Conservation (phyloP, 1,140 invertebrate genomes). For the Bilobella aurantiaca region DNA sequence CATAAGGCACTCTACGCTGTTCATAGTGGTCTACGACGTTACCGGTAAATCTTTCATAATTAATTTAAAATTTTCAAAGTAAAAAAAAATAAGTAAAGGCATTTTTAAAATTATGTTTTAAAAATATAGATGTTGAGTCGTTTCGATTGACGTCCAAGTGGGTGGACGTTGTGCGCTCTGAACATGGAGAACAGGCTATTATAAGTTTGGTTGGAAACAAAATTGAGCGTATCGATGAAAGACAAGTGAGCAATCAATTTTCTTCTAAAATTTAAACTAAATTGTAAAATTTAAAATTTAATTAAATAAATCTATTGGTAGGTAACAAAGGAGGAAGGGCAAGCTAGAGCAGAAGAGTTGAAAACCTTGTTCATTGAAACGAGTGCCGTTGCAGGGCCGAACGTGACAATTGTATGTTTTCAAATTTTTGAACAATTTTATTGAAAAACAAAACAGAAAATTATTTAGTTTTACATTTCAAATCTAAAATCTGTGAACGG, state of each 20-base stretch:
- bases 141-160: not conserved
- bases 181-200: not conserved
- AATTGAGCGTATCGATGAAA: not conserved
- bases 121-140: not conserved
- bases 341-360: not conserved
- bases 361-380: constrained; percentile 8
- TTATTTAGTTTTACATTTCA: not conserved
- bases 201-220: not conserved
- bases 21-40: constrained; percentile 7
- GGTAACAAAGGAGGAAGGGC: not conserved
- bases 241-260: not conserved
- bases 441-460: not conserved
- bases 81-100: too few species aligned
- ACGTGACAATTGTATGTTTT: constrained; percentile 3
- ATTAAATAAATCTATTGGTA: not conserved
- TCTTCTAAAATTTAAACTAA: not conserved
- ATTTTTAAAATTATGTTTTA: too few species aligned
- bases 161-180: constrained; percentile 4
- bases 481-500: not conserved
- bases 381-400: constrained; percentile 6
- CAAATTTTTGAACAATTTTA: not conserved
- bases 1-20: constrained; percentile 4
- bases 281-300: not conserved
- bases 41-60: not conserved
- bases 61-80: too few species aligned